Base-by-base conservation (phyloP, 37 sponge, comb jelly and placozoan genomes). In the Theonella swinhoei region DNA sequence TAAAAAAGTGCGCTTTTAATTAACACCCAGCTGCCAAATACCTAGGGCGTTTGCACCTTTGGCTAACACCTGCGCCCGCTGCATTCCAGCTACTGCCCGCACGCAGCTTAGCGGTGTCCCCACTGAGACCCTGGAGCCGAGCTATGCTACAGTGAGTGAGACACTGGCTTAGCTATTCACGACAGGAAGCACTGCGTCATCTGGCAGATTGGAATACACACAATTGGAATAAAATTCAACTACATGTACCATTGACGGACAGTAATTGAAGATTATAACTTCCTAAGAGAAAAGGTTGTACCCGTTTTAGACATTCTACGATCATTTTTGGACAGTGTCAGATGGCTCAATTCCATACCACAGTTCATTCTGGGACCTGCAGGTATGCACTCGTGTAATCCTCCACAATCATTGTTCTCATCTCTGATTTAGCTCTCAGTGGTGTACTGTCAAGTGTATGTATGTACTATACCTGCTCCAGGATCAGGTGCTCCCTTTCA, bases 401-500 rank as follows among this genome's bases (percentile, higher is more conserved):
- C 28, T 24, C 33, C 23, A 4, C 47, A 41, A 54, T 47, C 11
- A 72, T 11, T 38, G 41, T 39, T 25, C 39, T 39, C 26, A 67
- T 8, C 8, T 67, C 25, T 25, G 8, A 26, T 67, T 26, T 47
- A 9, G 17, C 28, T 17, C 22, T 7, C 9, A 20, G 7, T 59
- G 17, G 14, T 41, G 11, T 35, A 68, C 22, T 61, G 4, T 81
- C 14, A n/a, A n/a, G n/a, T n/a, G n/a, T n/a, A n/a, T n/a, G n/a
- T n/a, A n/a, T n/a, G n/a, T n/a, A n/a, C n/a, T n/a, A n/a, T n/a
- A n/a, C n/a, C n/a, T n/a, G n/a, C 35, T 73, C 4, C 39, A 86
- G 87, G 87, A 26, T 86, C 87, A 42, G 87, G 87, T 19, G 79
- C 87, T 42, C 87, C 87, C 41, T 66, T 86, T 33, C 87, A 86